phyloP scores from a whole-genome alignment of 2,797 vertebrate genomes.

The Miichthys miiuy region DNA sequence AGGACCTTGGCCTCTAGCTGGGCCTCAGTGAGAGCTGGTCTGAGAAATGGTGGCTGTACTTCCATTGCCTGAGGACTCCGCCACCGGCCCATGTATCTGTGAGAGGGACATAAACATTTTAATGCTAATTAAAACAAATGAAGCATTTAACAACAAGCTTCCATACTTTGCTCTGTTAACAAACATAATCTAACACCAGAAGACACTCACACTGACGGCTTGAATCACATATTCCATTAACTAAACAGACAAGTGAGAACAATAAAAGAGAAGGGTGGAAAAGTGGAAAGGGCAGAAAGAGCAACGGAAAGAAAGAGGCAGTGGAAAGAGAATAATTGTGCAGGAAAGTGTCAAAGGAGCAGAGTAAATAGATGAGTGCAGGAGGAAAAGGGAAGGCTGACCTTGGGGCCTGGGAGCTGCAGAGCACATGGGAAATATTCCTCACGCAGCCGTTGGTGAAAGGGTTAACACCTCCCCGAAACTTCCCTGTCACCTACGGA shows the following conservation, averaged over 20 bases:
- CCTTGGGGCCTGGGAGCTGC: constrained; percentile 97
- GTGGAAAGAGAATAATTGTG: constrained; percentile 38
- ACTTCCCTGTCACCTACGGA: constrained; percentile 96
- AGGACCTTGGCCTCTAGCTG: constrained; percentile 94
- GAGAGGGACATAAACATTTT: constrained; percentile 18
- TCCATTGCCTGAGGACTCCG: constrained; percentile 87
- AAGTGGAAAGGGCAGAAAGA: constrained; percentile 2
- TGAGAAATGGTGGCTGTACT: constrained; percentile 93
- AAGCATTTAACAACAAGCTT: neutral
- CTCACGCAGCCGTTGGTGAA: constrained; percentile 95
- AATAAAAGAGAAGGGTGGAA: constrained; percentile 34
- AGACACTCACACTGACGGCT: neutral
- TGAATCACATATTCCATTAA: constrained; percentile 37
- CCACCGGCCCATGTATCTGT: constrained; percentile 92
- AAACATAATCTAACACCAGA: constrained; percentile 7
- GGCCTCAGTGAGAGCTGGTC: constrained; percentile 90
- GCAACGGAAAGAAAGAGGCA: constrained; percentile 44
- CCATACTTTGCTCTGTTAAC: neutral
- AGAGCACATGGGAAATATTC: constrained; percentile 95
- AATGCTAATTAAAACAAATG: neutral
- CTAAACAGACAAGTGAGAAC: constrained; percentile 34
- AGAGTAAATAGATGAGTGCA: constrained; percentile 27
- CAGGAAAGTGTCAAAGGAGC: constrained; percentile 15
- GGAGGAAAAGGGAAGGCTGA: constrained; percentile 61
- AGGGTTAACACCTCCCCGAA: constrained; percentile 96